phyloP scores from a whole-genome alignment of 2,113 vertebrate species.

The Lophochroa leadbeateri region DNA sequence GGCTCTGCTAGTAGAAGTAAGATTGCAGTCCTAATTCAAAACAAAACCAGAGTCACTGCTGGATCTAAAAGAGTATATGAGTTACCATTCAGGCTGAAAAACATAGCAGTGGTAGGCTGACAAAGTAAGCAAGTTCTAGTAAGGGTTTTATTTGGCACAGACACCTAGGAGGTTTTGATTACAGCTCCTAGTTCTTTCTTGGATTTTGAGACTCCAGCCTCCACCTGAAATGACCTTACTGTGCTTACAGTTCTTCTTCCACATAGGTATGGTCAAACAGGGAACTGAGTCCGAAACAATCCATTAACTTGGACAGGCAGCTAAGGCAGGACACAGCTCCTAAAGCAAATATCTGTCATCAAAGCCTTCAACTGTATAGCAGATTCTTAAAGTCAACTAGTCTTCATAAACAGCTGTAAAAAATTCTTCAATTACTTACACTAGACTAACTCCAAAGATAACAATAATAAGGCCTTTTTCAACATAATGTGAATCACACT shows the following conservation, averaged over 20 bases:
- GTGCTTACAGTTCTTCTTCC: neutral
- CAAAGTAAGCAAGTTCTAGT: neutral
- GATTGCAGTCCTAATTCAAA: neutral
- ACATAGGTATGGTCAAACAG: neutral
- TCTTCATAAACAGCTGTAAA: neutral
- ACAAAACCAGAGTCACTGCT: neutral
- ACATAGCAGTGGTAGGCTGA: neutral
- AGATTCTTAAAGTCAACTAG: neutral
- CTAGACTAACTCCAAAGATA: neutral
- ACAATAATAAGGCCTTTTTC: neutral
- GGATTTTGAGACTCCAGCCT: neutral
- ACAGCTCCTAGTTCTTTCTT: neutral
- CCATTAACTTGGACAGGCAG: neutral
- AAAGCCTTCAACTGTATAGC: neutral
- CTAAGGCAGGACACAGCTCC: neutral
- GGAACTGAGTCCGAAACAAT: neutral
- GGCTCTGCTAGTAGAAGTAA: neutral
- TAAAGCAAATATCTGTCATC: neutral
- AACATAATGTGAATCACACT: neutral
- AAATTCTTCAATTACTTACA: neutral
- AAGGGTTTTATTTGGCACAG: neutral
- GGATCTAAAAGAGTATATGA: neutral
- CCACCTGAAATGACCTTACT: neutral
- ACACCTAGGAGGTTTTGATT: neutral
- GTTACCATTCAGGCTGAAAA: neutral